Evolutionary conservation across 2,113 vertebrate species (phyloP), one percentile per base, ranked within the genome.

Genomic region (Rhabdomys dilectus): DNA sequence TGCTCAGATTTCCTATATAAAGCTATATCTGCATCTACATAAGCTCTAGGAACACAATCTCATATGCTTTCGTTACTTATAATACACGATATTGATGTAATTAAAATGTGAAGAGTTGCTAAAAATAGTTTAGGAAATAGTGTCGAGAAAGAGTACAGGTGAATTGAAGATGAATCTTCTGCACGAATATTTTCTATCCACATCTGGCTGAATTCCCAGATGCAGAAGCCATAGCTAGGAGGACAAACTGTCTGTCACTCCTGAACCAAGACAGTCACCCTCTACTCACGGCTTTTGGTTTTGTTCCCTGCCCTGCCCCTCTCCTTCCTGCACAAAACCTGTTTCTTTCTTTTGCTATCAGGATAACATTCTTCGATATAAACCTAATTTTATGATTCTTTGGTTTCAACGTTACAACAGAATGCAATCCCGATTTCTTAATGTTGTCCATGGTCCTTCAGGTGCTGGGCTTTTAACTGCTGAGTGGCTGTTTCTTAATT

Each of bases 271-370:
- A 92, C 68, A 26, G 7, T 66, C 36, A 87, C 29, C 42, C 36
- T 70, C 4, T 16, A 6, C 42, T 9, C 68, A 17, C 12, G 36
- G 15, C 24, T 36, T 64, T 66, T 62, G 36, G 45, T 56, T 66
- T 88, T 48, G 3, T 3, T 7, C 29, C 3, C 10, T n/a, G 34
- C 60, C 45, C 29, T 81, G 7, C 3, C 68, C 12, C 39, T 19
- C 11, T 62, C 42, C 21, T 13, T 39, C 6, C 15, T 22, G 24
- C 5, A 85, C 39, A n/a, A 7, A 48, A 0, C 7, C 0, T 66
- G 2, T 73, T 91, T 78, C 22, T 94, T 36, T 22, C 21, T 96
- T 70, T 92, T 82, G 76, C 19, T 78, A 70, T 60, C 53, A 88
- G 24, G 81, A 7, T 42, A 36, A 90, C 45, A 1, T 17, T 85